phyloP scores from a whole-genome alignment of 37 sponge, comb jelly and placozoan genomes.

The Spongilla lacustris region DNA sequence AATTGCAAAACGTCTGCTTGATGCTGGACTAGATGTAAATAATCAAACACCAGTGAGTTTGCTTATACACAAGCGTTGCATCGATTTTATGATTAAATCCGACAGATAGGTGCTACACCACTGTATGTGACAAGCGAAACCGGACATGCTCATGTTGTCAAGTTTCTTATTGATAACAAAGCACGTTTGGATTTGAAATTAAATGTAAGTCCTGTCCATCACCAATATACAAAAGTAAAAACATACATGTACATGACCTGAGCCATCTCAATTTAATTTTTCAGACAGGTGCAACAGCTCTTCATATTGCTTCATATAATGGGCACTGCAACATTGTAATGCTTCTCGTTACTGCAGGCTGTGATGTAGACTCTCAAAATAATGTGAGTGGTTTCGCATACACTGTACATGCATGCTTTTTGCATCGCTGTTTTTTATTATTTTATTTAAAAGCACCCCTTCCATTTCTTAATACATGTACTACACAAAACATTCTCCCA shows the following conservation, averaged over 20 bases:
- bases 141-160: not conserved
- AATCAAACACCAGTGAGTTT: not conserved
- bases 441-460: too few species aligned
- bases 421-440: too few species aligned
- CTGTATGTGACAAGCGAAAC: not conserved
- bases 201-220: constrained; percentile 1
- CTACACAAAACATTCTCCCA: too few species aligned
- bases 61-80: not conserved
- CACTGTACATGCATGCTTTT: too few species aligned
- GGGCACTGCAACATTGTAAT: not conserved
- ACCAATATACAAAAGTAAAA: too few species aligned
- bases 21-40: too few species aligned
- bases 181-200: not conserved
- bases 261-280: too few species aligned
- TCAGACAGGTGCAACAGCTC: not conserved
- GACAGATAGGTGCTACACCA: not conserved
- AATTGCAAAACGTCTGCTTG: not conserved
- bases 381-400: not conserved
- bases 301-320: not conserved
- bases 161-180: not conserved
- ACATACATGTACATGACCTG: too few species aligned
- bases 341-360: not conserved
- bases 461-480: not conserved
- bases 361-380: not conserved
- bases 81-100: not conserved